Conservation (phyloP, 2,113 vertebrate species). For the Festucalex cinctus region DNA sequence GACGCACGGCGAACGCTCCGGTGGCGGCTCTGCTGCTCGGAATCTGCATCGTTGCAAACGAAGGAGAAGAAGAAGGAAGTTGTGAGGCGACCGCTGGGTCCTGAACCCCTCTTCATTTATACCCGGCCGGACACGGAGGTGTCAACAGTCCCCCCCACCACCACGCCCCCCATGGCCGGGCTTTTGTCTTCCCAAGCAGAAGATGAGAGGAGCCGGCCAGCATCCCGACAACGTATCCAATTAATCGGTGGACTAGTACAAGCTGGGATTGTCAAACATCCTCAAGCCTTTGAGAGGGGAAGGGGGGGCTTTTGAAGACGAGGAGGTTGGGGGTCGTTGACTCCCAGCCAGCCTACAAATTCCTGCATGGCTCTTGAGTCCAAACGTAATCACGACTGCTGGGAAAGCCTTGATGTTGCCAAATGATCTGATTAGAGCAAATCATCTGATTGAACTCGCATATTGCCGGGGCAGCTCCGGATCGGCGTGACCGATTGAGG, state of each 20-base stretch:
- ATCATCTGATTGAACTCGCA: conserved; percentile 36
- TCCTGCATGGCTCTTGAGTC: conserved; percentile 74
- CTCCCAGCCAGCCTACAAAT: conserved; percentile 62
- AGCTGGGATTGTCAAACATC: conserved; percentile 78
- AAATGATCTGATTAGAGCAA: conserved; percentile 72
- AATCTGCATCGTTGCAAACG: conserved; percentile 63
- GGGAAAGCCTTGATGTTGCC: conserved; percentile 74
- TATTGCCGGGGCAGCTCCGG: background rate
- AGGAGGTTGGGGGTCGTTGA: conserved; percentile 41
- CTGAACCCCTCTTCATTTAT: conserved; percentile 57
- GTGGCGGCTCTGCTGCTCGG: conserved; percentile 49
- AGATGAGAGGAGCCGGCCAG: conserved; percentile 76
- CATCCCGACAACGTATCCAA: conserved; percentile 76
- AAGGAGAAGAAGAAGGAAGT: background rate
- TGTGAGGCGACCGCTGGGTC: background rate
- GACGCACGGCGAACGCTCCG: conserved; percentile 56
- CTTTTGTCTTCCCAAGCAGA: conserved; percentile 73
- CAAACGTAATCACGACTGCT: conserved; percentile 73
- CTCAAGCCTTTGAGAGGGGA: conserved; percentile 67
- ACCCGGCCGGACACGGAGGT: conserved; percentile 60
- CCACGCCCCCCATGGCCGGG: conserved; percentile 31
- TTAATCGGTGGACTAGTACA: conserved; percentile 79
- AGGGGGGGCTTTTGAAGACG: conserved; percentile 41
- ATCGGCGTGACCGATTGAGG: too few relatives aligned
- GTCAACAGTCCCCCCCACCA: conserved; percentile 71